Percentiles rank a stretch among this genome's conserved stretches.
phyloP scores from a whole-genome alignment of 2,888 invertebrate species.

The Lacanobia wlatinum region DNA sequence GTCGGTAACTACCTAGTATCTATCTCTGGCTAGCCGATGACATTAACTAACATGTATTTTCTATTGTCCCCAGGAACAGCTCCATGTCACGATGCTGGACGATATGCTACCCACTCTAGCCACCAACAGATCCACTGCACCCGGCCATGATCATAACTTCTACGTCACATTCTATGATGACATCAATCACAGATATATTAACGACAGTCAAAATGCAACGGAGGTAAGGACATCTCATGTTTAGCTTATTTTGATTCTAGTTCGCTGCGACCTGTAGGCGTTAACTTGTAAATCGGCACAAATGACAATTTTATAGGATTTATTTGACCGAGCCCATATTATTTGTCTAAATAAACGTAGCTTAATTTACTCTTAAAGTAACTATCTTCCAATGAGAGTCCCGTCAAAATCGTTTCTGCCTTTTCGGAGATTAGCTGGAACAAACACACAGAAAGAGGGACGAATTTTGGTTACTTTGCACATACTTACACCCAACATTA shows the following conservation, averaged over 20 bases:
- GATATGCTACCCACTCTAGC: conserved; percentile 77
- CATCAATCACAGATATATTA: conserved; percentile 72
- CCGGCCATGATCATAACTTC: conserved; percentile 72
- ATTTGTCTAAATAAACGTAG: too few relatives aligned
- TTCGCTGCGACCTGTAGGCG: too few relatives aligned
- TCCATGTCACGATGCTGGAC: conserved; percentile 82
- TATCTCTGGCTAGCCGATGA: not conserved
- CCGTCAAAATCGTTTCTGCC: too few relatives aligned
- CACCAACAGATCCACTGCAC: conserved; percentile 75
- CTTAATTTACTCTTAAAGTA: too few relatives aligned
- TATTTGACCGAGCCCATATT: too few relatives aligned
- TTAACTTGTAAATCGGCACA: too few relatives aligned
- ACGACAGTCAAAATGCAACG: conserved; percentile 75
- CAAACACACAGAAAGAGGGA: too few relatives aligned
- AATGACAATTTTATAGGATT: too few relatives aligned
- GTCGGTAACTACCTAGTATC: too few relatives aligned
- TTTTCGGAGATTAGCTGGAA: too few relatives aligned
- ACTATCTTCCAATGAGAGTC: too few relatives aligned
- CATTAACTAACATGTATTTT: not conserved
- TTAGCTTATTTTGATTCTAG: not conserved
- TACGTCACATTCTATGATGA: conserved; percentile 81
- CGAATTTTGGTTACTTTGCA: not conserved
- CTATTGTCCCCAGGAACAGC: conserved; percentile 37
- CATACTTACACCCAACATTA: not conserved
- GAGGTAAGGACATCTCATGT: conserved; percentile 71